Evolutionary conservation across 2,113 vertebrate genomes (phyloP), one percentile per base, ranked within the genome.

Genomic region (Salminus brasiliensis): DNA sequence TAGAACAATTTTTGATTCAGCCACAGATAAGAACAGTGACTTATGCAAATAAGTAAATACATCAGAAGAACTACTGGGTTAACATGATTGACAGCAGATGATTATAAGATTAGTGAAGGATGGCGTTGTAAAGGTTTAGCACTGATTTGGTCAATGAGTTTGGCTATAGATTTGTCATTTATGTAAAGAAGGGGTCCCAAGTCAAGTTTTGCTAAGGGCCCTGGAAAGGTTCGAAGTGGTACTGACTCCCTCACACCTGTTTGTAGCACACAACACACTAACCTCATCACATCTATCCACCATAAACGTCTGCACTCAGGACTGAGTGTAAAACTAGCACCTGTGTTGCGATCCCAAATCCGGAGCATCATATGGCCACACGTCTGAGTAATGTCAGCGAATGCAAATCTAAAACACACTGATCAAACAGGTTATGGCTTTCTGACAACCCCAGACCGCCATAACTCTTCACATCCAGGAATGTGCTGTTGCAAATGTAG

Each of bases 391-490:
- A 63, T 2, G 16, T 10, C 25, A 69, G 62, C 8, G 27, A 49
- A 76, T 10, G 34, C 45, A 57, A 23, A 32, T 60, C 10, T 57
- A 29, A 34, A 32, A 69, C 52, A 57, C 30, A 23, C 52, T n/a
- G 34, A 52, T 45, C 68, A 72, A 23, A 27, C 25, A 60, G 23
- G 55, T 39, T 62, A 71, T 55, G 70, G 13, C 18, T 57, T 53
- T 78, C 23, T 68, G 32, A 69, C 36, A 36, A 36, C 23, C 36
- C 25, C 41, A 67, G 57, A 25, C 70, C 8, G 5, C 76, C 43
- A 25, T 65, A 80, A 57, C 21, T 60, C 65, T 71, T 57, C 12
- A 66, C 9, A 16, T 30, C 5, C 41, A 71, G 39, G 65, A 78
- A 78, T 60, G 63, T 16, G 36, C 12, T 57, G 55, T 15, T 66